Evolutionary conservation across 2,113 vertebrate species (phyloP).

Genomic region (Saguinus imperator): DNA sequence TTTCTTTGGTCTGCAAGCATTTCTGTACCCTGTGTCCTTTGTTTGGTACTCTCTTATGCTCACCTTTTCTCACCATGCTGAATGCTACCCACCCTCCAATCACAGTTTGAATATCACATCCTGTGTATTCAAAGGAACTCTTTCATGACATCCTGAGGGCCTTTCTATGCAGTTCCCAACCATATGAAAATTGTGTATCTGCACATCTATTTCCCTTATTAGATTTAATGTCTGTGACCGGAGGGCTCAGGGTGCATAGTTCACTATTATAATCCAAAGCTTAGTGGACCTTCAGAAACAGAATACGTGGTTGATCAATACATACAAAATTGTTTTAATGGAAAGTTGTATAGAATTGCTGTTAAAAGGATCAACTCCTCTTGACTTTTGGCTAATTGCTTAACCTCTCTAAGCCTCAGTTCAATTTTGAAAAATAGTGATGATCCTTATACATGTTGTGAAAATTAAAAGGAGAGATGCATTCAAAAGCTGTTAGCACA

Average conservation of each 20-base stretch:
- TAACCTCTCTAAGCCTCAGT: not conserved
- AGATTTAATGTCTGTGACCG: not conserved
- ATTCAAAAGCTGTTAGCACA: not conserved
- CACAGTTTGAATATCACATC: not conserved
- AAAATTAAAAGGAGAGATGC: not conserved
- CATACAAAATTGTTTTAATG: not conserved
- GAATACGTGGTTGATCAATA: not conserved
- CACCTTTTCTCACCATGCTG: not conserved
- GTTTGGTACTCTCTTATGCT: not conserved
- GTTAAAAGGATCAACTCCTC: not conserved
- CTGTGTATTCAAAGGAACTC: not conserved
- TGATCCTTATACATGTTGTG: not conserved
- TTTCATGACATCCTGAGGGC: not conserved
- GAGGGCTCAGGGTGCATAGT: too few relatives aligned
- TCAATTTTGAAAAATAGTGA: not conserved
- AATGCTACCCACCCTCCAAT: not conserved
- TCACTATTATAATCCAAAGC: not conserved
- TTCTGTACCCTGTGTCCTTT: not conserved
- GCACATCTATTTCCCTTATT: not conserved
- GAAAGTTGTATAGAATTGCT: not conserved
- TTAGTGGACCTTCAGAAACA: not conserved
- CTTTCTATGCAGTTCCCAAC: not conserved
- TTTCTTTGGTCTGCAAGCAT: not conserved
- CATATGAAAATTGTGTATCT: not conserved
- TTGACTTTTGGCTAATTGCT: not conserved